A percentile compares a stretch with the other conserved stretches of the same genome.
These are phyloP conservation scores for Gephyroberyx darwinii DNA, from an alignment of 2,797 vertebrate species.

Conservation along the genomic window DNA sequence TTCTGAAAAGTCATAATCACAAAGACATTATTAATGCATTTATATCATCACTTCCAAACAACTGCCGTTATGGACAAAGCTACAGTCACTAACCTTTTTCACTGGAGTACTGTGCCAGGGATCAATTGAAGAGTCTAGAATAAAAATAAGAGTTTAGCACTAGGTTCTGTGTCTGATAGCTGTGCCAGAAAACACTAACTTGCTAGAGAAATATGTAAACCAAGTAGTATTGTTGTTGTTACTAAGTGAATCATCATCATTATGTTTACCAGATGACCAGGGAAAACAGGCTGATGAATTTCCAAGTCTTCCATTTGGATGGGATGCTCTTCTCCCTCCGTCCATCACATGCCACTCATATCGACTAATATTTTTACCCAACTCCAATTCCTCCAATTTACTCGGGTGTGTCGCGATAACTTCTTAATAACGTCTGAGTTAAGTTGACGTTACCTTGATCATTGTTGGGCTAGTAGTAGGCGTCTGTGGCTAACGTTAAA, in stretches of 20 bases:
- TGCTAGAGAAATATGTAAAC: no score
- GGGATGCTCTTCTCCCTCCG: slow-evolving; percentile 10
- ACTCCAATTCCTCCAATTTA: background rate
- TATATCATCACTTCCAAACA: background rate
- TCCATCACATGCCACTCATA: slow-evolving; percentile 51
- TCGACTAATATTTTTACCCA: background rate
- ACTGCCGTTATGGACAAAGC: no score
- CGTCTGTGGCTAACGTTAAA: no score
- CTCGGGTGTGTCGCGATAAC: no score
- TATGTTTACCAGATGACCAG: slow-evolving; percentile 47
- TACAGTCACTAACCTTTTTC: slow-evolving; percentile 43
- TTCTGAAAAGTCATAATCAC: slow-evolving; percentile 21
- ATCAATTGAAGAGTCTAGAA: slow-evolving; percentile 45
- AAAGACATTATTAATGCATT: background rate
- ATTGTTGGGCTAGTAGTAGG: no score
- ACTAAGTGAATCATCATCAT: no score
- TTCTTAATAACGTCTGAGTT: no score
- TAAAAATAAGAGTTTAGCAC: background rate
- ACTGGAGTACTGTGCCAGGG: slow-evolving; percentile 64
- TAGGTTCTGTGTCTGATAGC: no score
- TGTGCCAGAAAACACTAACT: no score
- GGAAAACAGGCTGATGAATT: background rate
- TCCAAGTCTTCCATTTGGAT: slow-evolving; percentile 14
- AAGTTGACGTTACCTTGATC: no score
- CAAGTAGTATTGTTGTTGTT: no score